These are phyloP conservation scores for Halocynthia roretzi DNA, from an alignment of 23 tunicate species.

Conservation along the genomic window DNA sequence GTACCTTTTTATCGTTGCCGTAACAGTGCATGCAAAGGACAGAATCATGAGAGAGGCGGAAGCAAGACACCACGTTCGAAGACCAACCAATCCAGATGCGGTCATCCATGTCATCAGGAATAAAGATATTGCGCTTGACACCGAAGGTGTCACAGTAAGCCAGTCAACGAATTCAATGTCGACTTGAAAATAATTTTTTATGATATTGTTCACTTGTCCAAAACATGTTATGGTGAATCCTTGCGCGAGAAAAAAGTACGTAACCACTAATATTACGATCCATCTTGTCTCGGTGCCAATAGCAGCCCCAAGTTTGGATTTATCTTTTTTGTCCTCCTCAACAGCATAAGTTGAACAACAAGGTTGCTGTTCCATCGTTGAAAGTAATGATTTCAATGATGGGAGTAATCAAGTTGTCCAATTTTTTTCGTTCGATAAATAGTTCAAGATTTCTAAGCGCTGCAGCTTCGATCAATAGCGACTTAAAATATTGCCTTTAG, in stretches of 20 bases:
- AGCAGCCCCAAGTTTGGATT: too few relatives aligned
- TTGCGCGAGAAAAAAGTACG: conserved; percentile 15
- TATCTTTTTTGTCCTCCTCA: too few relatives aligned
- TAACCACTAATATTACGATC: conserved; percentile 11
- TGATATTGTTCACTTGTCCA: conserved; percentile 14
- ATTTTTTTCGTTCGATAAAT: too few relatives aligned
- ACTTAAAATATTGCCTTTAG: too few relatives aligned
- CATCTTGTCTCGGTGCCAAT: conserved; percentile 4
- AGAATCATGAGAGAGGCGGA: conserved; percentile 1
- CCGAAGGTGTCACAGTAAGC: conserved; percentile 11
- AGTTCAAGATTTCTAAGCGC: too few relatives aligned
- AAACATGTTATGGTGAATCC: conserved; percentile 27
- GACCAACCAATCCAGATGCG: neutral
- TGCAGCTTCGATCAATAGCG: too few relatives aligned
- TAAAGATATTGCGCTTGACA: conserved; percentile 10
- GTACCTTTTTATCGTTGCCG: neutral
- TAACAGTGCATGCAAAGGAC: neutral
- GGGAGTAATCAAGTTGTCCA: too few relatives aligned
- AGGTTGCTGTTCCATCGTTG: too few relatives aligned
- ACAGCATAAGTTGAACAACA: too few relatives aligned
- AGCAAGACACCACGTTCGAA: conserved; percentile 2
- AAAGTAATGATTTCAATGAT: too few relatives aligned
- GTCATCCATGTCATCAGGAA: conserved; percentile 13
- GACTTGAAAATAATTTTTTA: conserved; percentile 1
- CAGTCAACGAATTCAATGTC: conserved; percentile 11